Evolutionary conservation across 2,113 vertebrate species (phyloP), one percentile per base, ranked within the genome.

Genomic region (Rousettus leschenaultii): DNA sequence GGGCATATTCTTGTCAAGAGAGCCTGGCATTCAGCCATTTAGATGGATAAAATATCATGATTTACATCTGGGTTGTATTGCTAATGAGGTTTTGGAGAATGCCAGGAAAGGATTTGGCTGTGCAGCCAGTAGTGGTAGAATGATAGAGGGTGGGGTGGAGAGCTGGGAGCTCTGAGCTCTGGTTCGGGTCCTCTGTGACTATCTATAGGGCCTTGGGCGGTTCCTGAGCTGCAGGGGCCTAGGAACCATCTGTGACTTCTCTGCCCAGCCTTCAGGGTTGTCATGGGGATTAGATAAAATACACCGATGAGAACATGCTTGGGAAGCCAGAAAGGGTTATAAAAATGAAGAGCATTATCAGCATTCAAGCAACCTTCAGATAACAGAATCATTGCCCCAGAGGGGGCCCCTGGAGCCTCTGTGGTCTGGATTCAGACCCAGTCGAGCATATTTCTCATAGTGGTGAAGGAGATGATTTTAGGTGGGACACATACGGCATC

Each of bases 211-310:
- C 74, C 43, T 59, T 18, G n/a, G 70, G 74, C 59, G 70, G 13
- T 21, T 68, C 79, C 7, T 6, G 7, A 3, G 57, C 75, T 71
- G 1, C 40, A 6, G 7, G 26, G 65, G 35, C 85, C 21, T 53
- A 43, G 79, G 38, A 53, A 71, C 87, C 40, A 26, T 91, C 71
- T 88, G 85, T 68, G 93, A 92, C 89, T 91, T 85, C 63, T 83
- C 78, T 89, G 57, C 55, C 59, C 51, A 33, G 19, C 74, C 75
- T 45, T 83, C 83, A 45, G 86, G 45, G 55, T 96, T 92, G 68
- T 95, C 94, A 89, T 79, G 83, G 95, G 91, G 63, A 95, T 91
- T 84, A 96, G 94, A 95, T 86, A 55, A 82, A 96, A 93, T 43
- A 88, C 40, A 78, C 77, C 82, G 77, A 94, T 85, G 86, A 93